Base-by-base conservation (phyloP, 2,113 vertebrate species). In the Pitta sordida region DNA sequence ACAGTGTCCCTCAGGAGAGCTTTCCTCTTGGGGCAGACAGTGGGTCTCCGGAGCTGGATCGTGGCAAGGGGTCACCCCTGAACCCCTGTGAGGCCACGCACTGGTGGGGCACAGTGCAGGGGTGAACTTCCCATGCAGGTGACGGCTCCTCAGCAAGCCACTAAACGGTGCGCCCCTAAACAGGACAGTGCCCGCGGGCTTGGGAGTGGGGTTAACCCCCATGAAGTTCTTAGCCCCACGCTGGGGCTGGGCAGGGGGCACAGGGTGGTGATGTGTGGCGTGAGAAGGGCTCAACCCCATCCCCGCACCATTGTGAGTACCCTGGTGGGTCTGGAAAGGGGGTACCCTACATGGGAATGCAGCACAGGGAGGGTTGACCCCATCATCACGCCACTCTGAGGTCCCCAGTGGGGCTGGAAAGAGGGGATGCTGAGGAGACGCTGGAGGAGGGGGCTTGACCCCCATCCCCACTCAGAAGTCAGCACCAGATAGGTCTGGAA, bases 81-180 rank as follows among this genome's bases (percentile, higher is more conserved):
- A 21, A 44, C 18, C 30, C 15, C 14, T 6, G 15, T 71, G 76
- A 32, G 39, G 34, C 51, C 4, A 3, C 58, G 44, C 18, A 11
- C 15, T 52, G 21, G 16, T 52, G 21, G 16, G 21, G 13, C 34
- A 22, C 36, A 56, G 19, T 0, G 0, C 22, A 13, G 11, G 27
- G 2, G 11, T 56, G 36, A 65, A 10, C 18, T n/a, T 13, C 12
- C 36, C 22, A 2, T 22, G 14, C 29, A 26, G 9, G 10, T 88
- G 65, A 23, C 26, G 48, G 26, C 26, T 49, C 36, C 63, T 63
- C 36, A 15, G 13, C 3, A 8, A 43, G 39, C 26, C 30, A 29
- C 30, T 30, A 12, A 55, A 7, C 60, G 30, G 41, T 43, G 24
- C 55, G 56, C 11, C 30, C 20, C 15, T 82, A 27, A n/a, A 68